Conservation (phyloP, 2,797 vertebrate species). For the Myioborus miniatus region DNA sequence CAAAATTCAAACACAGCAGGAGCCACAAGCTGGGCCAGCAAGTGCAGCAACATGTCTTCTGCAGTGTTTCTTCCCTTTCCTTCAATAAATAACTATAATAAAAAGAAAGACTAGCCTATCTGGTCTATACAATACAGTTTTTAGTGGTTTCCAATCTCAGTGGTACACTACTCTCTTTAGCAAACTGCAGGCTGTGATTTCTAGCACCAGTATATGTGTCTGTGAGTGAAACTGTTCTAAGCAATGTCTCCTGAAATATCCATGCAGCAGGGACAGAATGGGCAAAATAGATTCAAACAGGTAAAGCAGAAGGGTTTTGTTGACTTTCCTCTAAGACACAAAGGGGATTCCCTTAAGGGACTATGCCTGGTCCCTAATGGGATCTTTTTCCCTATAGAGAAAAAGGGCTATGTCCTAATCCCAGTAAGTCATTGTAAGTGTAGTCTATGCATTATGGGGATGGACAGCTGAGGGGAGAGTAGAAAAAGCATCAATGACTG, state of each 20-base stretch:
- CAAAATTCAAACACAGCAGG: not conserved
- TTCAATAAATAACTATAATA: not conserved
- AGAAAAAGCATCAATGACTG: not conserved
- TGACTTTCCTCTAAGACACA: not conserved
- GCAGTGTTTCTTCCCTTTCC: not conserved
- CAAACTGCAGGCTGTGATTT: not conserved
- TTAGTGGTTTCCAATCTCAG: not conserved
- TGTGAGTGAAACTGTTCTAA: not conserved
- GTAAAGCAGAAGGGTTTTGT: not conserved
- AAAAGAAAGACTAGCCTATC: not conserved
- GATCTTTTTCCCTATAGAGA: not conserved
- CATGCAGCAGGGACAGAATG: not conserved
- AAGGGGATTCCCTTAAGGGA: not conserved
- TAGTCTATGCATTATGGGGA: not conserved
- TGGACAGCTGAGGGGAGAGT: not conserved
- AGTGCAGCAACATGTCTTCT: not conserved
- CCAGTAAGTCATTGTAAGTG: not conserved
- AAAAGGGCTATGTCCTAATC: not conserved
- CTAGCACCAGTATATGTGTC: not conserved
- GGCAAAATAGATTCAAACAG: not conserved
- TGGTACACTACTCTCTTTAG: not conserved
- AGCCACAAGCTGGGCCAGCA: not conserved
- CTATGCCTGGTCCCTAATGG: not conserved
- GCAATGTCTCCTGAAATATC: not conserved
- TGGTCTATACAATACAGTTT: not conserved